Conservation (phyloP, 2,113 vertebrate genomes). For the Sturnira hondurensis region DNA sequence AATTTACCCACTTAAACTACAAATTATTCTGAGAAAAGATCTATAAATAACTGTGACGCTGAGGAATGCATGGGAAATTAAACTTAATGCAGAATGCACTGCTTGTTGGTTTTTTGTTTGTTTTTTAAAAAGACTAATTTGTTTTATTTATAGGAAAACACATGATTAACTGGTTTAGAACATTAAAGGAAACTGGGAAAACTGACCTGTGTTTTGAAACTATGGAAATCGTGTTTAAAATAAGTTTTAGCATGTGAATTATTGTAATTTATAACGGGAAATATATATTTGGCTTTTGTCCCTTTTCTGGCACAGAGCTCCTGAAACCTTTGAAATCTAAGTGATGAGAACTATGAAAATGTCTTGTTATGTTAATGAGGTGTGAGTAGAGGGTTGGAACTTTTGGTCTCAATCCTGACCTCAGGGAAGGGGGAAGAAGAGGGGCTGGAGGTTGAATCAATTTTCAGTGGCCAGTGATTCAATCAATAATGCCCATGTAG, state of each 20-base stretch:
- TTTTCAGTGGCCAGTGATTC: background rate
- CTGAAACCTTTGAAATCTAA: background rate
- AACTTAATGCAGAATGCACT: background rate
- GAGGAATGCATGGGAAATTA: constrained; percentile 42
- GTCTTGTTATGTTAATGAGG: background rate
- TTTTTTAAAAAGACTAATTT: constrained; percentile 33
- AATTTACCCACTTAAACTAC: constrained; percentile 11
- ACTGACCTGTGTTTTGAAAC: background rate
- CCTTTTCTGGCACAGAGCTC: background rate
- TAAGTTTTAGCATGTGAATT: background rate
- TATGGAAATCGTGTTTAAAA: background rate
- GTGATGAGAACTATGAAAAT: background rate
- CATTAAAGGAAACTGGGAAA: background rate
- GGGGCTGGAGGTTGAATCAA: background rate
- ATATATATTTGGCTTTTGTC: background rate
- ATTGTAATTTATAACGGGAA: background rate
- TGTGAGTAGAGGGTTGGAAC: background rate
- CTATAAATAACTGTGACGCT: constrained; percentile 54
- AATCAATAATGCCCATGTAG: background rate
- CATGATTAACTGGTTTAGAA: background rate
- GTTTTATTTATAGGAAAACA: background rate
- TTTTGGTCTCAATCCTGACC: background rate
- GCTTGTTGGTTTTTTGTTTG: background rate
- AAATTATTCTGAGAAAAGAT: constrained; percentile 34
- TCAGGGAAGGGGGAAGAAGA: background rate